Evolutionary conservation across 2,888 invertebrate species (phyloP).

Genomic region (Xanthia togata): DNA sequence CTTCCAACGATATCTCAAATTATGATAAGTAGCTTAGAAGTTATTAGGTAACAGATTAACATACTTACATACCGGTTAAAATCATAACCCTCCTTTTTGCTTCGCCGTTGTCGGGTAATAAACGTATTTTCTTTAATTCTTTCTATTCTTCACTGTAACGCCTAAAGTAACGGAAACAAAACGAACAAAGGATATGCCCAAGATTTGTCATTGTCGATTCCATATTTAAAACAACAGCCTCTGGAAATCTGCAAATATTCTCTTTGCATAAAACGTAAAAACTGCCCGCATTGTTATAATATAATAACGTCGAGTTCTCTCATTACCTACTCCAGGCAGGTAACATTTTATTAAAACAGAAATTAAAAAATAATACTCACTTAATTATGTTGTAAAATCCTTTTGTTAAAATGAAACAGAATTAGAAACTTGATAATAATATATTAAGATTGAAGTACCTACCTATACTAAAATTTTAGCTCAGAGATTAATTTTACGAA

Average conservation of each 20-base stretch:
- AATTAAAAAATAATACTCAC: slow-evolving; percentile 19
- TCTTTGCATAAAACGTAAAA: neutral
- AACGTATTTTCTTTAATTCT: too few species aligned
- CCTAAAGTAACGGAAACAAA: neutral
- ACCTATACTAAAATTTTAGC: slow-evolving; percentile 30
- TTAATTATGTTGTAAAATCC: slow-evolving; percentile 35
- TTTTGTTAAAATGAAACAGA: slow-evolving; percentile 38
- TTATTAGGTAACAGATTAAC: too few species aligned
- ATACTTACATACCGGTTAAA: too few species aligned
- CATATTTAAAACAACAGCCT: slow-evolving; percentile 9
- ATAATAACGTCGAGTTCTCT: slow-evolving; percentile 9
- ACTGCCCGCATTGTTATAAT: slow-evolving; percentile 4
- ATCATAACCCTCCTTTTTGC: too few species aligned
- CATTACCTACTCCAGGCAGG: slow-evolving; percentile 5
- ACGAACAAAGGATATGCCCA: neutral
- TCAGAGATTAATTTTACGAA: slow-evolving; percentile 23
- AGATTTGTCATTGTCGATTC: neutral
- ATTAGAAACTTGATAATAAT: slow-evolving; percentile 47
- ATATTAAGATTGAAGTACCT: slow-evolving; percentile 35
- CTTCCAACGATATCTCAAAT: too few species aligned
- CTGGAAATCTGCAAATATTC: neutral
- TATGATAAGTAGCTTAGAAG: too few species aligned
- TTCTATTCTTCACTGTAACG: neutral
- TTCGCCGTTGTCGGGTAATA: too few species aligned
- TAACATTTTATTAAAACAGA: slow-evolving; percentile 16